phyloP scores from a whole-genome alignment of 2,797 vertebrate genomes.

The Syngnathus rostellatus region DNA sequence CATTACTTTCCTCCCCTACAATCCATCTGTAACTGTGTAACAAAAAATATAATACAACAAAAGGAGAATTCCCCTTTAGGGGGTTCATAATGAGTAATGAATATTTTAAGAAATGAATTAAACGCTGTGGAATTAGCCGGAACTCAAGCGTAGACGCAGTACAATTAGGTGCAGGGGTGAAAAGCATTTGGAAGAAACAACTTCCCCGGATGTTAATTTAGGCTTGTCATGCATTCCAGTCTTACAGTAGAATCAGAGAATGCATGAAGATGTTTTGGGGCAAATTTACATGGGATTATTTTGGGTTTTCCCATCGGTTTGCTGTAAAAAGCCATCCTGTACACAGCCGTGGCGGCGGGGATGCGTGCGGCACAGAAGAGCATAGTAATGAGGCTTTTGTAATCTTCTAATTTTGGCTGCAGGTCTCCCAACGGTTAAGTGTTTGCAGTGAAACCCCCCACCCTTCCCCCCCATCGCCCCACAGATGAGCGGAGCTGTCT shows the following conservation, averaged over 20 bases:
- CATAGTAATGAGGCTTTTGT: constrained; percentile 53
- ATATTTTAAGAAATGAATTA: constrained; percentile 4
- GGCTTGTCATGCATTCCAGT: background rate
- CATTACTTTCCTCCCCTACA: background rate
- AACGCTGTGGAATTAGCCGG: background rate
- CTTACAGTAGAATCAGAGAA: background rate
- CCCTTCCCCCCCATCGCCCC: constrained; percentile 23
- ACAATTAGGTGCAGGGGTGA: background rate
- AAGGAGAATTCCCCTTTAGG: background rate
- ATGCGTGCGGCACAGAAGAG: constrained; percentile 24
- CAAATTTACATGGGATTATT: background rate
- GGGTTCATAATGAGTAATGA: background rate
- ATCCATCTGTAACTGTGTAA: background rate
- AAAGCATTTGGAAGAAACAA: background rate
- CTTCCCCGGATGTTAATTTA: background rate
- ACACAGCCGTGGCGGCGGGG: constrained; percentile 10
- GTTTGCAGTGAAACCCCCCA: constrained; percentile 33
- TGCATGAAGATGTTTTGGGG: background rate
- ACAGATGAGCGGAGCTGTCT: constrained; percentile 49
- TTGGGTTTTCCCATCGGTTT: constrained; percentile 4
- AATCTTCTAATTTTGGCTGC: constrained; percentile 57
- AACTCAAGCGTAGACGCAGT: background rate
- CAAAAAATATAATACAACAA: background rate
- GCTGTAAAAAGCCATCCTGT: constrained; percentile 10
- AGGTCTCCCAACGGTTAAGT: constrained; percentile 52